Percentiles rank a stretch among this genome's conserved stretches.
These are phyloP conservation scores for Drosophila willistoni DNA, from an alignment of 1,140 invertebrate species.

Conservation along the genomic window DNA sequence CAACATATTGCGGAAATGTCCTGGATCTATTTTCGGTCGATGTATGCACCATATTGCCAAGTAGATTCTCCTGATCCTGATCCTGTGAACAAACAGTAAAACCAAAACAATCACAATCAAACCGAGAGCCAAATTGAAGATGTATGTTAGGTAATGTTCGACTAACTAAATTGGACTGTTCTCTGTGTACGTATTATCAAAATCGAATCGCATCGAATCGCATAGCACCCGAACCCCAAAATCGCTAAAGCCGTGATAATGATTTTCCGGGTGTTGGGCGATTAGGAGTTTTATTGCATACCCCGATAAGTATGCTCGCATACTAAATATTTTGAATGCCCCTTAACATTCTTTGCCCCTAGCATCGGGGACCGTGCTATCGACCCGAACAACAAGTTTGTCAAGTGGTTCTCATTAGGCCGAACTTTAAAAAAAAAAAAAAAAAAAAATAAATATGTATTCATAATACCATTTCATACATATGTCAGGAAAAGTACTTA, in stretches of 20 bases:
- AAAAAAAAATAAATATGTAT: neutral
- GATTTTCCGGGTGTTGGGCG: slow-evolving; percentile 25
- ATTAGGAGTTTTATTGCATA: slow-evolving; percentile 64
- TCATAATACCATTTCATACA: slow-evolving; percentile 6
- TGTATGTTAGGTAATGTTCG: slow-evolving; percentile 24
- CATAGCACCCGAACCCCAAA: slow-evolving; percentile 30
- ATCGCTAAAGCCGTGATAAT: slow-evolving; percentile 45
- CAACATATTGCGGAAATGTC: slow-evolving; percentile 88
- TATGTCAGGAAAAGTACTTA: slow-evolving; percentile 17
- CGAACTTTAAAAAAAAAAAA: neutral
- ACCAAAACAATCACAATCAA: neutral
- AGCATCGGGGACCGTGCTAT: neutral
- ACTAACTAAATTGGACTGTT: slow-evolving; percentile 49
- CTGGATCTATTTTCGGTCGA: slow-evolving; percentile 70
- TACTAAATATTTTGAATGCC: slow-evolving; percentile 18
- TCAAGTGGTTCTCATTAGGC: slow-evolving; percentile 23
- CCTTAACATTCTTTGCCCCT: neutral
- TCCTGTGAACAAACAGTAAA: too few relatives aligned
- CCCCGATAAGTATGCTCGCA: slow-evolving; percentile 41
- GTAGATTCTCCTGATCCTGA: slow-evolving; percentile 79
- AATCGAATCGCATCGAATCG: slow-evolving; percentile 3
- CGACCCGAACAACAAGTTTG: slow-evolving; percentile 14
- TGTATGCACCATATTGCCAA: slow-evolving; percentile 76
- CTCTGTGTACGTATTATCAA: slow-evolving; percentile 35
- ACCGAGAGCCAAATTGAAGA: neutral